These are phyloP conservation scores for Volucella bombylans DNA, from an alignment of 2,888 invertebrate species.

Conservation along the genomic window DNA sequence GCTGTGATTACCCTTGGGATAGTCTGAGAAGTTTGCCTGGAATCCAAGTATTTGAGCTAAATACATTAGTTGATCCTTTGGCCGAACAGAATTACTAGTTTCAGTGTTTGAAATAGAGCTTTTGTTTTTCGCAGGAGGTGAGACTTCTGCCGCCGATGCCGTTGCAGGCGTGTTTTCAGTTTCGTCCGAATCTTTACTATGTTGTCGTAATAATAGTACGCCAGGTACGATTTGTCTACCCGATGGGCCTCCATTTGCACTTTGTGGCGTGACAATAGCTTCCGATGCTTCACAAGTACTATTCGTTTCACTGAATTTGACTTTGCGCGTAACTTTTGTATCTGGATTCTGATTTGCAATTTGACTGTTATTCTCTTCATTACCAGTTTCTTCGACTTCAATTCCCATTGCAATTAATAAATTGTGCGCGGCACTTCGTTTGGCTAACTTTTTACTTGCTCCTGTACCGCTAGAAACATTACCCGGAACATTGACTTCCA, in stretches of 20 bases:
- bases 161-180: constrained; percentile 38
- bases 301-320: constrained; percentile 45
- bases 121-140: constrained; percentile 34
- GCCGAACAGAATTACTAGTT: constrained; percentile 83
- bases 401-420: constrained; percentile 86
- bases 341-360: constrained; percentile 48
- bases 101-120: constrained; percentile 27
- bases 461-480: constrained; percentile 91
- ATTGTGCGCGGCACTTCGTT: constrained; percentile 95
- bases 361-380: constrained; percentile 61
- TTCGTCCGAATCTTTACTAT: constrained; percentile 77
- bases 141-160: constrained; percentile 66
- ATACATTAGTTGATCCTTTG: constrained; percentile 94
- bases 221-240: constrained; percentile 93
- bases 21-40: constrained; percentile 85
- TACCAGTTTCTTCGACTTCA: constrained; percentile 41
- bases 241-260: constrained; percentile 72
- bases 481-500: constrained; percentile 90
- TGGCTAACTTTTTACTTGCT: constrained; percentile 97
- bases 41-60: constrained; percentile 93
- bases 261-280: constrained; percentile 71
- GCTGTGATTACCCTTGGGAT: constrained; percentile 91
- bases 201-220: constrained; percentile 87
- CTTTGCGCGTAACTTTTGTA: constrained; percentile 39
- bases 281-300: constrained; percentile 79